Base-by-base conservation (phyloP, 2,888 invertebrate species). In the Euzetes globulus region DNA sequence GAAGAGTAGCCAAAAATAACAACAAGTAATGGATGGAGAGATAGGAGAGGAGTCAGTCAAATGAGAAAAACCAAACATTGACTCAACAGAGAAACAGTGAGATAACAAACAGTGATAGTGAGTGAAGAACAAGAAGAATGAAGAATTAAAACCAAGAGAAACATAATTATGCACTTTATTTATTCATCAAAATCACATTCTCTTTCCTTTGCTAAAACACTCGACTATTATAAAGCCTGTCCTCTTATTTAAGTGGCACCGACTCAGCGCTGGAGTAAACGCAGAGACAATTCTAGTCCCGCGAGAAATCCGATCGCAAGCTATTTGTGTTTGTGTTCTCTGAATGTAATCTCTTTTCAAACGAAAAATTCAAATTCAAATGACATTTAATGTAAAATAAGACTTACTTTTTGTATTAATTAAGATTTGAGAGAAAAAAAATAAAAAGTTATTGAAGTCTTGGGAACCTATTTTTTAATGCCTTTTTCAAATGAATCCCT, bases 91-190 rank as follows among this genome's bases (percentile, higher is more conserved):
- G 17, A 65, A 19, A 65, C 37, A 33, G 63, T 65, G 37, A 37
- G 33, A 33, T 19, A 19, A 19, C 37, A 22, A 65, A 15, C n/a
- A 65, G 29, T 19, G n/a, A 27, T 9, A 33, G 19, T 33, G 22
- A 17, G 17, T 29, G 60, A 33, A n/a, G 27, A 52, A 19, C 22
- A 5, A 52, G 22, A 52, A 52, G n/a, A 22, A 52, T 52, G 41
- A 41, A 41, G 41, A 41, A 41, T 41, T 41, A 58, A 58, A 58
- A 55, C 55, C 13, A 33, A 33, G 65, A 1, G 22, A 47, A 45
- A 70, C 70, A 70, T 70, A 45, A 70, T 70, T 70, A 70, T 70
- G 70, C 70, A 70, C 70, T 70, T 68, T 70, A 70, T 70, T 70
- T 70, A 47, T 68, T 7, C 70, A 45, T 70, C 70, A 70, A 70